Conservation (phyloP, 2,113 vertebrate species). For the Pelmatolapia mariae region DNA sequence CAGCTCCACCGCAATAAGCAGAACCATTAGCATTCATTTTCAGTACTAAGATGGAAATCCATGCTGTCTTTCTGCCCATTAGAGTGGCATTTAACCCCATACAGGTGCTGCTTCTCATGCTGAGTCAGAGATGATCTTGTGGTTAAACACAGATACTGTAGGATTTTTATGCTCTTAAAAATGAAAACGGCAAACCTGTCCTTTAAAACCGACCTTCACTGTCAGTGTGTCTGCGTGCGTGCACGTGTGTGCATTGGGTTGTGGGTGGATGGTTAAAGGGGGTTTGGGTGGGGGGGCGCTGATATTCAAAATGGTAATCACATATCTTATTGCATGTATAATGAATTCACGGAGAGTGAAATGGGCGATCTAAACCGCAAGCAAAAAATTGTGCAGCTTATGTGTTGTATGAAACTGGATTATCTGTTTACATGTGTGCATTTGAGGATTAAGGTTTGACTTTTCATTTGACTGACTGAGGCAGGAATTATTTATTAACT, state of each 20-base stretch:
- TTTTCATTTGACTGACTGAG: background rate
- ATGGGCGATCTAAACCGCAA: slow-evolving; percentile 31
- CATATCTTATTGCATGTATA: slow-evolving; percentile 63
- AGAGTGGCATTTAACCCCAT: slow-evolving; percentile 38
- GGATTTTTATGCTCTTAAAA: slow-evolving; percentile 13
- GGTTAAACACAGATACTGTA: background rate
- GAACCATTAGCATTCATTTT: slow-evolving; percentile 48
- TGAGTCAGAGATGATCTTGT: slow-evolving; percentile 15
- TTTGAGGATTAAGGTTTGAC: background rate
- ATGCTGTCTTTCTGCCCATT: slow-evolving; percentile 26
- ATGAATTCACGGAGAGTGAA: slow-evolving; percentile 48
- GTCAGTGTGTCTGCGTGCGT: background rate
- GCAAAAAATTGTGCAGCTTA: slow-evolving; percentile 1
- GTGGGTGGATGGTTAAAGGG: slow-evolving; percentile 38
- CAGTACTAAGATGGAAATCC: slow-evolving; percentile 30
- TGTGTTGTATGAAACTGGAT: background rate
- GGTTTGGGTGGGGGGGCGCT: background rate
- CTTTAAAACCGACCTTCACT: slow-evolving; percentile 51
- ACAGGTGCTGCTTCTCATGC: slow-evolving; percentile 49
- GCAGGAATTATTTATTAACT: background rate
- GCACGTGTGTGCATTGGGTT: background rate
- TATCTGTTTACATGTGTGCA: slow-evolving; percentile 2
- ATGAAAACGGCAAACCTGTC: slow-evolving; percentile 37
- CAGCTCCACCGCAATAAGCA: slow-evolving; percentile 7
- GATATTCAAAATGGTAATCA: slow-evolving; percentile 64